Conservation (phyloP, 2,888 invertebrate genomes). For the Melipona bicolor region DNA sequence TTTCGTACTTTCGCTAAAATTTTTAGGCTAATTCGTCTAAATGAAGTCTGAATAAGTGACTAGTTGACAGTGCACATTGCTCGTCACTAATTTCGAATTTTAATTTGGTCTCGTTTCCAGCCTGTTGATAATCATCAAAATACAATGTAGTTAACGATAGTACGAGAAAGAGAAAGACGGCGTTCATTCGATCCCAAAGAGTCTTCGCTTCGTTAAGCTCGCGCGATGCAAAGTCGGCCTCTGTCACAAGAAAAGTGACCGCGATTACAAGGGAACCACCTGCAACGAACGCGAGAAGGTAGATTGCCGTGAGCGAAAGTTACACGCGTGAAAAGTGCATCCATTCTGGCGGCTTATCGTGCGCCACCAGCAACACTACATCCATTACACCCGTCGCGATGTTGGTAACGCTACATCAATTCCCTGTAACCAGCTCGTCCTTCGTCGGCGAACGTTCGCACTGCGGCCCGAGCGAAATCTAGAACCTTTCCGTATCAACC, state of each 20-base stretch:
- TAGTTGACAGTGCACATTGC: too few species aligned
- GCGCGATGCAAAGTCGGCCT: not conserved
- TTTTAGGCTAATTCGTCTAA: too few species aligned
- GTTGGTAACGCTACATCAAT: constrained; percentile 61
- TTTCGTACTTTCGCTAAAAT: too few species aligned
- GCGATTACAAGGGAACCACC: constrained; percentile 48
- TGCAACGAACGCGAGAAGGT: constrained; percentile 26
- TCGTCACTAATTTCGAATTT: not conserved
- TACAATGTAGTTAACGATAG: not conserved
- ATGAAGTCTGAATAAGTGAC: too few species aligned
- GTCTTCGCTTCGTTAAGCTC: constrained; percentile 21
- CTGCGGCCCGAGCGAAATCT: constrained; percentile 26
- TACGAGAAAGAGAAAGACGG: not conserved
- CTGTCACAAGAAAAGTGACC: constrained; percentile 48
- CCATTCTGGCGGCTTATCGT: constrained; percentile 57
- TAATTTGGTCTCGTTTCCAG: not conserved
- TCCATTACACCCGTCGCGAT: constrained; percentile 52
- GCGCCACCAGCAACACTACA: constrained; percentile 57
- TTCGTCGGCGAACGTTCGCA: constrained; percentile 39
- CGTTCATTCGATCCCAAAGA: not conserved
- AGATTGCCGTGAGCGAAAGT: constrained; percentile 48
- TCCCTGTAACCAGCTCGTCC: constrained; percentile 49
- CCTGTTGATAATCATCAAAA: not conserved
- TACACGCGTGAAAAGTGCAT: constrained; percentile 61
- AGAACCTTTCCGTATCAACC: constrained; percentile 50